Conservation (phyloP, 2,888 invertebrate genomes). For the Vesta saturnalis region DNA sequence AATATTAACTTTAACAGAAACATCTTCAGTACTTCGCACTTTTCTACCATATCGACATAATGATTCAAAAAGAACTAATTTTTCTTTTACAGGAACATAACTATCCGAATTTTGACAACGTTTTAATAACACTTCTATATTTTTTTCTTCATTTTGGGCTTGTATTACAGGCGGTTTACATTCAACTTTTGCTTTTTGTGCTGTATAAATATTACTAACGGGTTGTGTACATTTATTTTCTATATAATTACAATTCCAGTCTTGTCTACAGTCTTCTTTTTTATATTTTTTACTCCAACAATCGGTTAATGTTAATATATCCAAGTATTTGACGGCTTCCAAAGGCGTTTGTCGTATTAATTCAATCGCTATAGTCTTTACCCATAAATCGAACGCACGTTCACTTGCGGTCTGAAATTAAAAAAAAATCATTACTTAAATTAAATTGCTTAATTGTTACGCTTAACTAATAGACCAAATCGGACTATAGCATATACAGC, state of each 20-base stretch:
- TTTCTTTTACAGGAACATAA: constrained; percentile 77
- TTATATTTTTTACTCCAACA: constrained; percentile 52
- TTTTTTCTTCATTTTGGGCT: constrained; percentile 16
- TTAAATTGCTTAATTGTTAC: too few relatives aligned
- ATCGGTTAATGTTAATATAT: constrained; percentile 71
- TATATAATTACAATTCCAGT: constrained; percentile 53
- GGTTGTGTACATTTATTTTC: constrained; percentile 21
- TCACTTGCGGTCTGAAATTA: constrained; percentile 74
- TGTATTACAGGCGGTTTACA: constrained; percentile 1
- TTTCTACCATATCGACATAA: constrained; percentile 71
- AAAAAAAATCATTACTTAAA: background rate
- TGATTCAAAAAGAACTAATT: constrained; percentile 76
- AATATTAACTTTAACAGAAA: constrained; percentile 60
- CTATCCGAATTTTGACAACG: constrained; percentile 69
- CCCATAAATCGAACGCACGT: constrained; percentile 77
- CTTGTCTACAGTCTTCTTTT: constrained; percentile 47
- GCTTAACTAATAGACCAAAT: too few relatives aligned
- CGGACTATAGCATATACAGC: too few relatives aligned
- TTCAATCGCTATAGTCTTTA: constrained; percentile 77
- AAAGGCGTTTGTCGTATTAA: constrained; percentile 79
- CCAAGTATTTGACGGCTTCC: constrained; percentile 76
- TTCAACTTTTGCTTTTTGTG: constrained; percentile 14
- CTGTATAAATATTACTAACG: constrained; percentile 23
- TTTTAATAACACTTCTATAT: constrained; percentile 63
- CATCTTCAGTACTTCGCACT: constrained; percentile 73